Evolutionary conservation across 2,113 vertebrate genomes (phyloP), one percentile per base, ranked within the genome.

Genomic region (Axis porcinus): DNA sequence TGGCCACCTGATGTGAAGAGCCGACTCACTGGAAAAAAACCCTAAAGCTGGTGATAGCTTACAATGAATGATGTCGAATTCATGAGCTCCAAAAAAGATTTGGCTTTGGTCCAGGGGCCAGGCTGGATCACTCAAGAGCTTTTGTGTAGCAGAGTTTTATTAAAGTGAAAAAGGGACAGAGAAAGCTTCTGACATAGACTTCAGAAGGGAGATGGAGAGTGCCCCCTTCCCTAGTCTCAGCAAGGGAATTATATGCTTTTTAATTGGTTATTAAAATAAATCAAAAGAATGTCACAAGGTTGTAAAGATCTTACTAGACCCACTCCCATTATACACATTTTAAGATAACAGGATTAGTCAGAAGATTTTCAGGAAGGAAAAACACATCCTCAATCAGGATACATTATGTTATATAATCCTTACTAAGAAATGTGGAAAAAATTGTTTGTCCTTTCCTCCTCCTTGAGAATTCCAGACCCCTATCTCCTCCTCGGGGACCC

Each of bases 1-100:
- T 17, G 30, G 15, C 30, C 15, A 64, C 30, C 62, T 64, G 30
- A 64, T 64, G 16, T 4, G 15, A 23, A 40, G 67, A 40, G 2
- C n/a, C 2, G 6, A 23, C 67, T 70, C n/a, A 70, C 19, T 40
- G 5, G 19, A 2, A 70, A 70, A 70, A 70, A 12, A 40, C 10
- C 19, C n/a, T 70, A 19, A 40, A 12, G 67, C 67, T 70, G 67
- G 9, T 36, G n/a, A 70, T 70, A 36, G n/a, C 19, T 5, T 36
- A 36, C 9, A 70, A 5, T 36, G 64, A 70, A 36, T 70, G n/a
- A 70, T 36, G n/a, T 36, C 0, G 0, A 36, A 70, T 70, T 70
- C 4, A 1, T 70, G 9, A 36, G 12, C n/a, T 70, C 64, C 0
- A 0, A 6, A 70, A 36, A 23, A 70, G n/a, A 70, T 70, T 36